A percentile compares a stretch with the other conserved stretches of the same genome.
Conservation (phyloP, 2,113 vertebrate genomes). For the Conger conger region DNA sequence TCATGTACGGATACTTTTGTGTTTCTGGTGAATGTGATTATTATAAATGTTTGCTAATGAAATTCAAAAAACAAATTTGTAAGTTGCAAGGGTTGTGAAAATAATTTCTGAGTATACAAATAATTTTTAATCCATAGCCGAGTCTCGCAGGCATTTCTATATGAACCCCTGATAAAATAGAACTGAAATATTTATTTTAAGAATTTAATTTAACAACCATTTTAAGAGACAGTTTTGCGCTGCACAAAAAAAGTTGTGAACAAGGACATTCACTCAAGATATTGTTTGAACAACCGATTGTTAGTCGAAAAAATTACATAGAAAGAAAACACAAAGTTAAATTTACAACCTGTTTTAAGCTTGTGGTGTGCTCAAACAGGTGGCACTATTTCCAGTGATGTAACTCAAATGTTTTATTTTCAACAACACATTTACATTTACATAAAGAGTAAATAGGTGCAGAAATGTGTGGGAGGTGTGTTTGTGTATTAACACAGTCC, state of each 20-base stretch:
- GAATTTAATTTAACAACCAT: too few relatives aligned
- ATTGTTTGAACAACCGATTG: too few relatives aligned
- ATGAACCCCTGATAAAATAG: too few relatives aligned
- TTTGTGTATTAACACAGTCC: background rate
- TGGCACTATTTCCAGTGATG: conserved; percentile 40
- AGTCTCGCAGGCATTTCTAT: too few relatives aligned
- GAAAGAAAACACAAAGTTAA: background rate
- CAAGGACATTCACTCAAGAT: too few relatives aligned
- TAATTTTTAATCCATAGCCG: too few relatives aligned
- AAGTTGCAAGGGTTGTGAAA: background rate
- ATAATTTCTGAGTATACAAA: too few relatives aligned
- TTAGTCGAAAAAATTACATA: background rate
- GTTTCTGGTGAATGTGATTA: background rate
- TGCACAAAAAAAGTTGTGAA: too few relatives aligned
- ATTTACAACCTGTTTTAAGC: background rate
- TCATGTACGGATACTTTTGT: background rate
- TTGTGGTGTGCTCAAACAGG: background rate
- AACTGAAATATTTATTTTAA: too few relatives aligned
- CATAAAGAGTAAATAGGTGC: conserved; percentile 33
- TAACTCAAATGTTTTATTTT: conserved; percentile 56
- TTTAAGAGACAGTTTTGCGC: too few relatives aligned
- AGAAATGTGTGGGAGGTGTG: background rate
- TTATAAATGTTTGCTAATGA: background rate
- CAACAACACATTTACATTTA: conserved; percentile 57
- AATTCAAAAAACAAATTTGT: background rate